Evolutionary conservation across 1,140 invertebrate species (phyloP), one percentile per base, ranked within the genome.

Genomic region (Heliconius congener): DNA sequence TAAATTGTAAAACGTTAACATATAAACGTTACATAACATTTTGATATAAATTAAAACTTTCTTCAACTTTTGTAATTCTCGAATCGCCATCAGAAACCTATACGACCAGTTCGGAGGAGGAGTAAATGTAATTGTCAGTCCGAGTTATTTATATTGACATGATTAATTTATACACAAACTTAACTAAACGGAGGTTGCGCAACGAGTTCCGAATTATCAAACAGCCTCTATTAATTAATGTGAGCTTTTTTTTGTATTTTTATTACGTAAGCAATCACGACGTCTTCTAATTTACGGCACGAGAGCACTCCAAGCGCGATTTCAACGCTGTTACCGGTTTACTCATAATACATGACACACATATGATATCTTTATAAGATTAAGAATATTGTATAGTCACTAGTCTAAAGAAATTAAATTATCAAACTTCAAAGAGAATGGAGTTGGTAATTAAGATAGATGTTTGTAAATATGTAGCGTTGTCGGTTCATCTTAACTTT

Each of bases 81-180:
- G 27, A 30, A 66, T 11, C 60, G 60, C 27, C 5, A 66, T 66
- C 75, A 71, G 18, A 66, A 30, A 66, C 23, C 16, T 66, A 66
- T 66, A 80, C 78, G 78, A 78, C 74, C 71, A 50, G 71, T 74
- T 57, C n/a, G 77, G n/a, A n/a, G 72, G 72, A 81, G 70, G 80
- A 80, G 37, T 81, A 78, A 81, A 83, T 79, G 60, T 72, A 81
- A 83, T 81, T 83, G 80, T 81, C 76, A 83, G 80, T 42, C 70
- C 30, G 52, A 71, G 78, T 83, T 79, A 81, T 83, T 83, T 81
- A 76, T 77, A 83, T 78, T 81, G 79, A 79, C 82, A 66, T 84
- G 80, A 80, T 80, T 84, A 84, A 84, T 79, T 82, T 76, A 84
- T 76, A 75, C 70, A 70, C 55, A 73, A 80, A 76, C 76, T 78